Evolutionary conservation across 2,797 vertebrate genomes (phyloP).

Genomic region (Carduelis carduelis): DNA sequence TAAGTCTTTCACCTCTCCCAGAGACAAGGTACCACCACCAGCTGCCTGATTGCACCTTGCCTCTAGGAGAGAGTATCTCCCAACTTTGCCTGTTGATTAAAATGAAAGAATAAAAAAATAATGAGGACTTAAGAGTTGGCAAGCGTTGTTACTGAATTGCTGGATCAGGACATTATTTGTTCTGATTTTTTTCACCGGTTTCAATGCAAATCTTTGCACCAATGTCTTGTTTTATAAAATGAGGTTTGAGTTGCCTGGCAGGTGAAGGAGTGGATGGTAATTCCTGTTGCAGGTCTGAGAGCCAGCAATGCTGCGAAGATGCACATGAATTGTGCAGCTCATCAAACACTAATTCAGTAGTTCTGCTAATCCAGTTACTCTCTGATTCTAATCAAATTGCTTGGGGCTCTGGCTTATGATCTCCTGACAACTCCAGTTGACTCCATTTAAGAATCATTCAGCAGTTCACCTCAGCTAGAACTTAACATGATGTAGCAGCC

Average conservation of each 20-base stretch:
- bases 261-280: not conserved
- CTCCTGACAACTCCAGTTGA: constrained; percentile 43
- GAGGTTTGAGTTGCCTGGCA: not conserved
- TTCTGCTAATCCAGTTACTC: constrained; percentile 34
- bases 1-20: not conserved
- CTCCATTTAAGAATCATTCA: constrained; percentile 33
- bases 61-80: not conserved
- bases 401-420: constrained; percentile 51
- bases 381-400: constrained; percentile 49
- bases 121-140: accelerated
- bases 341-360: constrained; percentile 45
- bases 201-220: not conserved
- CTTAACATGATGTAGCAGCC: not conserved
- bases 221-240: not conserved
- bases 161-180: not conserved
- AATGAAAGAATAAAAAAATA: not conserved
- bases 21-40: not conserved
- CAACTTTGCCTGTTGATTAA: not conserved
- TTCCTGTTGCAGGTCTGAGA: not conserved
- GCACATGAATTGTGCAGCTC: constrained; percentile 4
- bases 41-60: not conserved
- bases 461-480: constrained; percentile 3
- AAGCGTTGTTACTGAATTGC: not conserved
- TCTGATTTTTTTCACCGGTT: not conserved
- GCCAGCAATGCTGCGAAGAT: not conserved